Evolutionary conservation across 2,113 vertebrate species (phyloP).

Genomic region (Nothobranchius furzeri): DNA sequence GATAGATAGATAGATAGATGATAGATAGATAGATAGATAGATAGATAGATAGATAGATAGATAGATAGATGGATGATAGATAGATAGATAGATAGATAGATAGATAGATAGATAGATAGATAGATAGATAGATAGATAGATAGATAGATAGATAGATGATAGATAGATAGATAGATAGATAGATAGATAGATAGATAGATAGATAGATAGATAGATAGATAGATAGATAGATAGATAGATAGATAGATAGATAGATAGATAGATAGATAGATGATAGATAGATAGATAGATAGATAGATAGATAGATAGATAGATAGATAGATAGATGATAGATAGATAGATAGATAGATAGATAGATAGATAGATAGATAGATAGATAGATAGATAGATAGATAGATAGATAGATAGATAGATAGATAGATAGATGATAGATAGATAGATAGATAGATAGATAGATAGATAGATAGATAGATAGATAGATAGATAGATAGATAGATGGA

Average conservation of each 20-base stretch:
- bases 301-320: slow-evolving; percentile 9
- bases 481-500: slow-evolving; percentile 13
- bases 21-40: slow-evolving; percentile 4
- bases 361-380: slow-evolving; percentile 13
- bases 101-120: not conserved
- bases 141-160: slow-evolving; percentile 12
- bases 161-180: slow-evolving; percentile 10
- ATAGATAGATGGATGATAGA: slow-evolving; percentile 13
- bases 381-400: slow-evolving; percentile 15
- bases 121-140: not conserved
- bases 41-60: slow-evolving; percentile 14
- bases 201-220: slow-evolving; percentile 2
- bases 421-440: not conserved
- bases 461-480: slow-evolving; percentile 13
- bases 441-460: slow-evolving; percentile 1
- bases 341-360: not conserved
- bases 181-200: slow-evolving; percentile 16
- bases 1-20: not conserved
- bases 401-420: slow-evolving; percentile 11
- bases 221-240: not conserved
- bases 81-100: slow-evolving; percentile 12
- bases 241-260: slow-evolving; percentile 3
- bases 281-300: slow-evolving; percentile 13
- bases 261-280: slow-evolving; percentile 15
- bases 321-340: not conserved